Evolutionary conservation across 2,888 invertebrate species (phyloP).

Genomic region (Athetis lepigone): DNA sequence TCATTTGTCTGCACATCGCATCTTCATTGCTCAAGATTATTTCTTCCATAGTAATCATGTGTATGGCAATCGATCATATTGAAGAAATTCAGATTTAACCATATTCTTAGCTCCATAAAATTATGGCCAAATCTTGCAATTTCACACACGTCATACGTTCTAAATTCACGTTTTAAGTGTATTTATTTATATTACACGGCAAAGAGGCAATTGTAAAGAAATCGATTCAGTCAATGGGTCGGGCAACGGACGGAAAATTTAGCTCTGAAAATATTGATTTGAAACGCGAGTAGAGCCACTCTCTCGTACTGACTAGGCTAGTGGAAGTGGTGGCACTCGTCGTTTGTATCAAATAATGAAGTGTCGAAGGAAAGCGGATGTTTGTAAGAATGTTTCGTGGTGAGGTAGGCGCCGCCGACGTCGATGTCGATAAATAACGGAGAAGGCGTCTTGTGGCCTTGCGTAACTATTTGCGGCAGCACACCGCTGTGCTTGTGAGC

Average conservation of each 20-base stretch:
- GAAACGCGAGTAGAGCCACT: slow-evolving; percentile 22
- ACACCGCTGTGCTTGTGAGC: slow-evolving; percentile 75
- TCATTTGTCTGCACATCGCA: slow-evolving; percentile 28
- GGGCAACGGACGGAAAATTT: slow-evolving; percentile 21
- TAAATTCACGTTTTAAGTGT: slow-evolving; percentile 1
- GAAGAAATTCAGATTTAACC: slow-evolving; percentile 17
- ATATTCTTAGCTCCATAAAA: slow-evolving; percentile 10
- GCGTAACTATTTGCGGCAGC: slow-evolving; percentile 85
- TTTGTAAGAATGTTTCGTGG: slow-evolving; percentile 67
- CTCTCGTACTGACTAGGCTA: slow-evolving; percentile 8
- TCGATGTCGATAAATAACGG: slow-evolving; percentile 78
- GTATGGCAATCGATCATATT: slow-evolving; percentile 18
- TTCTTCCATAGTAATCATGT: slow-evolving; percentile 15
- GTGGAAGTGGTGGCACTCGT: slow-evolving; percentile 13
- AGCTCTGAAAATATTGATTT: slow-evolving; percentile 38
- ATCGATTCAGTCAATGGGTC: slow-evolving; percentile 19
- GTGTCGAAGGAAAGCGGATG: slow-evolving; percentile 70
- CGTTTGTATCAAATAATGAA: slow-evolving; percentile 34
- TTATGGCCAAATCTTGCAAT: slow-evolving; percentile 16
- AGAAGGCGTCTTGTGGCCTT: slow-evolving; percentile 81
- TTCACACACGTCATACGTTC: slow-evolving; percentile 7
- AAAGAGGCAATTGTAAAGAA: slow-evolving; percentile 7
- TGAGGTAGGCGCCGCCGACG: slow-evolving; percentile 69
- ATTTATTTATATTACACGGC: slow-evolving; percentile 2
- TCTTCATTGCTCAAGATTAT: slow-evolving; percentile 30